Base-by-base conservation (phyloP, 1,140 invertebrate species). In the Cydia splendana region DNA sequence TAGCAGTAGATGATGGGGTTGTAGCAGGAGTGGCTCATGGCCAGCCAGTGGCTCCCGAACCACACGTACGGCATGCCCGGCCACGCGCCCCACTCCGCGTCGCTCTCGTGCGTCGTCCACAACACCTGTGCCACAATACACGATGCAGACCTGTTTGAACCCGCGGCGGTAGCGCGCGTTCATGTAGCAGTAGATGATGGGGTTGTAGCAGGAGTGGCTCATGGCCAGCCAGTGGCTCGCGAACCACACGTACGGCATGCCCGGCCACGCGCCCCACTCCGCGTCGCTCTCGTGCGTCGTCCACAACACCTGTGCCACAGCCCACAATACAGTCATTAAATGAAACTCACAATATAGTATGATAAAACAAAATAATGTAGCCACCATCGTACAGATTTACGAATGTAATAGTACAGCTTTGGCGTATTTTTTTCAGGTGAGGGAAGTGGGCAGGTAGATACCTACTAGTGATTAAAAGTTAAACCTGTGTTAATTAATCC, bases 1-100 rank as follows among this genome's bases (percentile, higher is more conserved):
- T 97, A 97, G 88, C 96, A 97, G 88, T 98, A 98, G 82, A 98
- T 98, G 77, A 98, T 95, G 1, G 97, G 97, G 92, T 98, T 98
- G 94, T 97, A 98, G 90, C 96, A 97, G 73, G 96, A 95, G 89
- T 98, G 97, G 24, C 96, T 97, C 97, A 98, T 98, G 57, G 97
- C 96, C 77, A 98, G 91, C 95, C 96, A 97, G 85, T 98, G 96
- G 76, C 95, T 94, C 12, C 93, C 93, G 83, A 96, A 96, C 95
- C 95, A 97, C 18, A 96, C 85, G 82, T 95, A 96, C 2, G 96
- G 94, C 73, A 96, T 85, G 4, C 94, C 90, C 6, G 87, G 81
- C 95, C 95, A 95, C 6, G 82, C 81, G 3, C 76, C 77, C 28
- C 95, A 88, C 6, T 74, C 88, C n/a, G 93, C 92, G 62, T 94